Conservation (phyloP, 1,140 invertebrate genomes). For the Pinna nobilis region DNA sequence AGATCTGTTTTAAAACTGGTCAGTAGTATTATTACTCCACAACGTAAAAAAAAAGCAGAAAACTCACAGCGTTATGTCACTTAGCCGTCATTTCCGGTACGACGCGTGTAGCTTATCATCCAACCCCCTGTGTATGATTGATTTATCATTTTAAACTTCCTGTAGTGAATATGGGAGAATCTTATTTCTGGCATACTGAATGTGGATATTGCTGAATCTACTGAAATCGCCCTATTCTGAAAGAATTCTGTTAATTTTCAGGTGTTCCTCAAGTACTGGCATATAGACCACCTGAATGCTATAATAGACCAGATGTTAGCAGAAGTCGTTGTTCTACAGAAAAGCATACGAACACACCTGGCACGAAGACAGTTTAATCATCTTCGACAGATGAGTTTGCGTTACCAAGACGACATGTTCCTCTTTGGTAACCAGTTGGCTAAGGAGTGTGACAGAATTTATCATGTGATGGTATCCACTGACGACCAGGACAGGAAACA, state of each 20-base stretch:
- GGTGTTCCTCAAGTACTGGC: constrained; percentile 91
- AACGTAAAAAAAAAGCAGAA: too few relatives aligned
- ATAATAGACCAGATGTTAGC: constrained; percentile 83
- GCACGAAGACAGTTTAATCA: constrained; percentile 74
- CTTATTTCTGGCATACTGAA: too few relatives aligned
- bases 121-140: too few relatives aligned
- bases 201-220: too few relatives aligned
- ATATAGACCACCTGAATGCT: constrained; percentile 84
- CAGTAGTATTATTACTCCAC: too few relatives aligned
- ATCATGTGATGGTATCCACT: constrained; percentile 38
- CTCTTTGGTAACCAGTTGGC: constrained; percentile 13
- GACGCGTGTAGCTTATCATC: too few relatives aligned
- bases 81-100: too few relatives aligned
- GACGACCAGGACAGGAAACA: constrained; percentile 41
- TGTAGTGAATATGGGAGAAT: too few relatives aligned
- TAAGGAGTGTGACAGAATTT: constrained; percentile 21
- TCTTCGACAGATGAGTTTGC: neutral
- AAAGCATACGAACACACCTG: constrained; percentile 83
- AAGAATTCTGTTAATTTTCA: constrained; percentile 45
- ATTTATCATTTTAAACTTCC: too few relatives aligned
- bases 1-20: too few relatives aligned
- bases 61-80: too few relatives aligned
- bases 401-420: constrained; percentile 12
- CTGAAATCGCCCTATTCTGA: neutral
- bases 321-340: constrained; percentile 84